Evolutionary conservation across 2,888 invertebrate species (phyloP).

Genomic region (Machimus atricapillus): DNA sequence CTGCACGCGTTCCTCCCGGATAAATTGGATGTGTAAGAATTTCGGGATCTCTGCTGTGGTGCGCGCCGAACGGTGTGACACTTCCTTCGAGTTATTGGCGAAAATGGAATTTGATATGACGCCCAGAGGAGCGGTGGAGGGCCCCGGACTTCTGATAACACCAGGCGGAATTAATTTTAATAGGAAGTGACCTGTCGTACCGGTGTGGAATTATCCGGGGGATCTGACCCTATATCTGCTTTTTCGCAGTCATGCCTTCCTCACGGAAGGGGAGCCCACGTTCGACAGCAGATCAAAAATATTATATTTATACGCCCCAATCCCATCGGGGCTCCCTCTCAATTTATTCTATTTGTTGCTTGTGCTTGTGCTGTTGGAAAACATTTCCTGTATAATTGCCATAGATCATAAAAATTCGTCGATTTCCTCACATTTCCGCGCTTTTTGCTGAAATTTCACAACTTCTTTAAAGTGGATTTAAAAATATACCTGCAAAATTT

Average conservation of each 20-base stretch:
- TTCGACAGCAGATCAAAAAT: not conserved
- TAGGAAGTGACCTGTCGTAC: not conserved
- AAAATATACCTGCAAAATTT: not conserved
- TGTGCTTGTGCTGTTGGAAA: not conserved
- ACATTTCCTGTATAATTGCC: not conserved
- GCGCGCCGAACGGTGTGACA: not conserved
- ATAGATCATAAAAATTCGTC: not conserved
- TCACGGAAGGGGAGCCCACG: not conserved
- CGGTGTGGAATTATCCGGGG: not conserved
- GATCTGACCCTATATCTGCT: not conserved
- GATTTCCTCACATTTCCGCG: not conserved
- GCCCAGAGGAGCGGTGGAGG: not conserved
- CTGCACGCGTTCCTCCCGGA: not conserved
- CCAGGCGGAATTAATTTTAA: not conserved
- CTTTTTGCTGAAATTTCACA: not conserved
- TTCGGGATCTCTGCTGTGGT: not conserved
- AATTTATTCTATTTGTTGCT: not conserved
- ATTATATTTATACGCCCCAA: not conserved
- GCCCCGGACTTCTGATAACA: not conserved
- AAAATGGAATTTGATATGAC: constrained; percentile 4
- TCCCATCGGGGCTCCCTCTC: not conserved
- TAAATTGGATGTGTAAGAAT: constrained; percentile 24
- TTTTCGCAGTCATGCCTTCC: not conserved
- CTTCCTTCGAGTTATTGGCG: not conserved
- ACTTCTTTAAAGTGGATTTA: not conserved